Evolutionary conservation across 2,797 vertebrate genomes (phyloP).

Genomic region (Typhlichthys eigenmanni): DNA sequence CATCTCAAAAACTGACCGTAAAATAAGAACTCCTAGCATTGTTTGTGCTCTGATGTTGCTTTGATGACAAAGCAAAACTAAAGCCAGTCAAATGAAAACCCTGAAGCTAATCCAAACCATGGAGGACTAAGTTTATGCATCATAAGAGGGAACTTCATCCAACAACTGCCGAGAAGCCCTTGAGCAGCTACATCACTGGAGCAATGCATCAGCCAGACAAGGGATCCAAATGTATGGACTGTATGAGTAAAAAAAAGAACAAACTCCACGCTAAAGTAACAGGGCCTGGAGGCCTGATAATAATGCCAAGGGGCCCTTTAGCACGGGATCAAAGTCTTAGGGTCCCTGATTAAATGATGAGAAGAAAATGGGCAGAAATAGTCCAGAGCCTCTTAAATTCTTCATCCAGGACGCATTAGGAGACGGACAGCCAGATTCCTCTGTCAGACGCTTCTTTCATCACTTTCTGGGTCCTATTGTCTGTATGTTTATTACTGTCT

Average conservation of each 20-base stretch:
- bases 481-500: neutral
- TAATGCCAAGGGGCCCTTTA: constrained; percentile 22
- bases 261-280: neutral
- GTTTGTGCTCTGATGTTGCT: too few species aligned
- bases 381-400: constrained; percentile 30
- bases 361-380: constrained; percentile 28
- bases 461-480: neutral
- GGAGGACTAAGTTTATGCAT: too few species aligned
- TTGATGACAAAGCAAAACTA: too few species aligned
- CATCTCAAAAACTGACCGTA: too few species aligned
- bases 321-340: constrained; percentile 51
- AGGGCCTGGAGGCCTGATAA: constrained; percentile 13
- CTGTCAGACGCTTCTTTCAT: constrained; percentile 16
- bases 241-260: neutral
- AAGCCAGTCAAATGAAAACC: too few species aligned
- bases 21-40: too few species aligned
- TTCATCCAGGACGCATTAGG: constrained; percentile 29
- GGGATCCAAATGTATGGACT: neutral
- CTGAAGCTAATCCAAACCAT: too few species aligned
- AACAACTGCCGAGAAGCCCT: too few species aligned
- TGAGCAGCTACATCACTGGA: too few species aligned
- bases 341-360: constrained; percentile 38
- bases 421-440: constrained; percentile 32
- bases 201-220: too few species aligned
- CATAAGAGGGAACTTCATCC: too few species aligned